A percentile compares a stretch with the other conserved stretches of the same genome.
Conservation (phyloP, 2,888 invertebrate species). For the Spialia ferax region DNA sequence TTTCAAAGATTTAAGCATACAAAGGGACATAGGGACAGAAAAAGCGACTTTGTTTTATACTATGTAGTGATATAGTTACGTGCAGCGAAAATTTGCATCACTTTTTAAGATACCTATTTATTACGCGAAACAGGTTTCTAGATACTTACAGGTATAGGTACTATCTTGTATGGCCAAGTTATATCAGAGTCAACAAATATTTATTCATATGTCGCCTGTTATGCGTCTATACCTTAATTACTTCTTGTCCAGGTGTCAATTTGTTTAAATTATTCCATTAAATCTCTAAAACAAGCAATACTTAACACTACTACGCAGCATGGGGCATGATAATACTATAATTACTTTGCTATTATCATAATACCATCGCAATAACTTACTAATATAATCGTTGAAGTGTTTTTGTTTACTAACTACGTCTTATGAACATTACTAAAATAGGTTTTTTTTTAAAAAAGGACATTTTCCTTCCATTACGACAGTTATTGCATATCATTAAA, state of each 20-base stretch:
- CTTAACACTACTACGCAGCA: neutral
- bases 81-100: too few relatives aligned
- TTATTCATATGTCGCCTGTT: constrained; percentile 7
- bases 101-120: too few relatives aligned
- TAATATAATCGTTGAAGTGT: neutral
- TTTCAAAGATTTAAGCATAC: too few relatives aligned
- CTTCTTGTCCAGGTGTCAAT: neutral
- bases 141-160: neutral
- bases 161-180: neutral
- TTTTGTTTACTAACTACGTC: neutral
- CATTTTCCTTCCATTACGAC: too few relatives aligned
- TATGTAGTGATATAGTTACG: too few relatives aligned
- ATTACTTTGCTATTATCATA: constrained; percentile 1
- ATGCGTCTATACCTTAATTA: neutral
- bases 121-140: too few relatives aligned
- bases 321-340: neutral
- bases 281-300: constrained; percentile 2
- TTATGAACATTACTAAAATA: too few relatives aligned
- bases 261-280: constrained; percentile 7
- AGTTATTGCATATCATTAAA: too few relatives aligned
- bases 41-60: too few relatives aligned
- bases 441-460: too few relatives aligned
- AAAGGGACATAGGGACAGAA: too few relatives aligned
- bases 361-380: constrained; percentile 3
- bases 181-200: constrained; percentile 4